Evolutionary conservation across 2,113 vertebrate genomes (phyloP), one percentile per base, ranked within the genome.

Genomic region (Daubentonia madagascariensis): DNA sequence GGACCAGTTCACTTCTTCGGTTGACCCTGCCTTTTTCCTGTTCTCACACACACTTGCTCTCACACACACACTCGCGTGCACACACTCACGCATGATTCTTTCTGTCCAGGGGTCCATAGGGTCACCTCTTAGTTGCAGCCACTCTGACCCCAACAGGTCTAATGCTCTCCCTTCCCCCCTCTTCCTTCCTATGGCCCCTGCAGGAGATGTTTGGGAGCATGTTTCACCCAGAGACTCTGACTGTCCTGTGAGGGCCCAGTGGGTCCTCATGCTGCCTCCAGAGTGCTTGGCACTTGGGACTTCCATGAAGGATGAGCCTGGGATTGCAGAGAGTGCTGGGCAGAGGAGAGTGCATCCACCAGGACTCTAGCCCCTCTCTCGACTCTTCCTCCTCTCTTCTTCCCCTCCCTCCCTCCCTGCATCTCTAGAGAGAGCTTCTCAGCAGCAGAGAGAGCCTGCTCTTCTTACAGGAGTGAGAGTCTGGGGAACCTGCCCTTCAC

Each of bases 151-250:
- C 94, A 6, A 12, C 9, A 30, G 57, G 16, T 87, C 94, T 95
- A 54, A 90, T 0, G 1, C 43, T 37, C 30, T 80, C 63, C 35
- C 43, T 37, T 48, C 16, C 52, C 40, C 10, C 11, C 54, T 5
- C 5, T 12, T 80, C 88, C 45, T 84, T 63, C 72, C 76, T n/a
- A 40, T 93, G 94, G 88, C 70, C 89, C 95, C 63, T 78, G 3
- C 16, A 99, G 99, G 99, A 99, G 95, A 99, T 99, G 99, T 99
- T 99, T 8, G 99, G 99, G 54, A 99, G 98, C 96, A 99, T 99
- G 99, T 99, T 99, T 95, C 98, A 98, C 37, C 81, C 98, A 37
- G 99, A 99, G 96, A 98, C 98, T 1, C 98, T 99, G 97, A 99
- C 99, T 8, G 99, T 98, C 30, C 97, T 99, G 97, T 99, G 98